These are phyloP conservation scores for Dysmachus trigonus DNA, from an alignment of 2,888 invertebrate species.

Conservation along the genomic window DNA sequence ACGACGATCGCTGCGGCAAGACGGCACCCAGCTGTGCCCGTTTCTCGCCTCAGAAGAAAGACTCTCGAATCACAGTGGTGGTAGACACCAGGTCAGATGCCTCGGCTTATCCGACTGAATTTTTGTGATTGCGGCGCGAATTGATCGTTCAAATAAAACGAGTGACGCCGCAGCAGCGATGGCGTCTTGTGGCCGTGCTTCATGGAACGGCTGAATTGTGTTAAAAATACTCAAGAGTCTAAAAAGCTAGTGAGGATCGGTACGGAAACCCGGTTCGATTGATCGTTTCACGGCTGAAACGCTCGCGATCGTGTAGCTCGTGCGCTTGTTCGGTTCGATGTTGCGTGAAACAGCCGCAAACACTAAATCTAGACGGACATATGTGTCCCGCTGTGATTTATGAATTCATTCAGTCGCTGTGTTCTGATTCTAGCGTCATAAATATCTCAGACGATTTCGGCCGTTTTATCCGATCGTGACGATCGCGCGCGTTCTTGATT, in stretches of 20 bases:
- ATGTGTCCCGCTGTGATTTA: background rate
- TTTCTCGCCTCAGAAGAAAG: background rate
- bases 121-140: background rate
- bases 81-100: background rate
- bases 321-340: background rate
- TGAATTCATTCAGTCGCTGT: background rate
- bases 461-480: background rate
- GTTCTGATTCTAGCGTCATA: background rate
- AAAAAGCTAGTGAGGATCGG: background rate
- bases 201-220: background rate
- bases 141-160: background rate
- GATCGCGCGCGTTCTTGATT: background rate
- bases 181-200: background rate
- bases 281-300: background rate
- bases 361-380: background rate
- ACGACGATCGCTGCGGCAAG: conserved; percentile 37
- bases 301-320: background rate
- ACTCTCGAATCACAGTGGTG: background rate
- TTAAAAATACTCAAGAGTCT: conserved; percentile 5
- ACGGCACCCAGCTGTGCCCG: background rate
- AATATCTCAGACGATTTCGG: background rate
- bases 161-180: background rate
- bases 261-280: background rate
- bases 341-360: background rate
- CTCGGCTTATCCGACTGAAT: background rate